Evolutionary conservation across 2,113 vertebrate species (phyloP).

Genomic region (Apteryx owenii): DNA sequence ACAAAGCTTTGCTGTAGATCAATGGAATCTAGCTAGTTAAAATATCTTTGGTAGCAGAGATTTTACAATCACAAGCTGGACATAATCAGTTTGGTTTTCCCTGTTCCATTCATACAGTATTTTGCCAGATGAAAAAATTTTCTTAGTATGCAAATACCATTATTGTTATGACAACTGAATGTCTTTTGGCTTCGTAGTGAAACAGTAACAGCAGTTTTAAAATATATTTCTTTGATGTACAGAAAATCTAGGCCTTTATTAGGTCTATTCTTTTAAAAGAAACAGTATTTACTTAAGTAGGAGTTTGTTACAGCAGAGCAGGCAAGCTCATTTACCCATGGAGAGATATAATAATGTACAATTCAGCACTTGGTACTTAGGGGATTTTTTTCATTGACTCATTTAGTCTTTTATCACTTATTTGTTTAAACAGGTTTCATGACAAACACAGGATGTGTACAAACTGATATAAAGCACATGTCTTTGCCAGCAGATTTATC

Average conservation of each 20-base stretch:
- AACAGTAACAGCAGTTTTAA: conserved; percentile 8
- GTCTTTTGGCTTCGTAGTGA: conserved; percentile 25
- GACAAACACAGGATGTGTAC: conserved; percentile 45
- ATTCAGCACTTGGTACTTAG: conserved; percentile 28
- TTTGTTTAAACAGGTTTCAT: conserved; percentile 68
- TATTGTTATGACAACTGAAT: conserved; percentile 25
- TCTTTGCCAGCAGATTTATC: conserved; percentile 22
- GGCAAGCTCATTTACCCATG: conserved; percentile 7
- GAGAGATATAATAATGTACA: conserved; percentile 13
- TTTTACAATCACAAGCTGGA: conserved; percentile 53
- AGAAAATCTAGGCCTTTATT: conserved; percentile 12
- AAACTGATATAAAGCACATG: conserved; percentile 16
- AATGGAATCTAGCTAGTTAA: conserved; percentile 79
- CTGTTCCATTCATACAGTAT: not conserved
- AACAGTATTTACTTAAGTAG: conserved; percentile 12
- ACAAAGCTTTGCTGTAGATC: conserved; percentile 81
- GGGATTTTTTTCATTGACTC: conserved; percentile 36
- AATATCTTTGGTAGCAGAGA: conserved; percentile 65
- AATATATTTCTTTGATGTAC: not conserved
- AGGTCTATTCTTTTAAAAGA: conserved; percentile 17
- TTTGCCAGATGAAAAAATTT: conserved; percentile 8
- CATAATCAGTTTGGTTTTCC: conserved; percentile 37
- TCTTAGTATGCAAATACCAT: conserved; percentile 1
- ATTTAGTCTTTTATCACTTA: conserved; percentile 62
- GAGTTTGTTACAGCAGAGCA: conserved; percentile 19